Evolutionary conservation across 1,140 invertebrate species (phyloP).

Genomic region (Druon quercuslanigerum): DNA sequence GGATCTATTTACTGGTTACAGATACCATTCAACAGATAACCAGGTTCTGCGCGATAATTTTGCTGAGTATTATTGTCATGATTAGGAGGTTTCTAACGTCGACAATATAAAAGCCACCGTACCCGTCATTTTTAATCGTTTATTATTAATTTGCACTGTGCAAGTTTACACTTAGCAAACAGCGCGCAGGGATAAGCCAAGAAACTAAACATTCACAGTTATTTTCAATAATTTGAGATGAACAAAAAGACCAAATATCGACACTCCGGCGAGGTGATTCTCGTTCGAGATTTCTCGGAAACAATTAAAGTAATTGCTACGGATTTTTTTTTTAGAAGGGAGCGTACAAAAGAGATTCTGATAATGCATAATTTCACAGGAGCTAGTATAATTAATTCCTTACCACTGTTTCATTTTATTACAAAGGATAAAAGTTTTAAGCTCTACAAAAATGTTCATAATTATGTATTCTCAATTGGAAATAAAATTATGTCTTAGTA

Average conservation of each 20-base stretch:
- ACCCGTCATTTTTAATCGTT: slow-evolving; percentile 2
- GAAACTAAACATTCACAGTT: neutral
- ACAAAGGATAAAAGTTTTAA: no score
- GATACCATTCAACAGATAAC: slow-evolving; percentile 5
- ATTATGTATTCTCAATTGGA: no score
- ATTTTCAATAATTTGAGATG: neutral
- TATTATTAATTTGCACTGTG: neutral
- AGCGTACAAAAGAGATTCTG: slow-evolving; percentile 26
- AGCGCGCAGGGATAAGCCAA: neutral
- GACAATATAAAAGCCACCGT: slow-evolving; percentile 7
- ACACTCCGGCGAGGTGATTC: slow-evolving; percentile 11
- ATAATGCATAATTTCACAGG: slow-evolving; percentile 26
- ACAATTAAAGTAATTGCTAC: slow-evolving; percentile 22
- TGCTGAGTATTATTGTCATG: slow-evolving; percentile 6
- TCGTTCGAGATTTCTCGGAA: slow-evolving; percentile 3
- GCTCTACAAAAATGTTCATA: no score
- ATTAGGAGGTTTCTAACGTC: slow-evolving; percentile 18
- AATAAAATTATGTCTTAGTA: no score
- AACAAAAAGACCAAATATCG: neutral
- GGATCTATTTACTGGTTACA: neutral
- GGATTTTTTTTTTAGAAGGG: slow-evolving; percentile 13
- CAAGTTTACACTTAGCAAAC: slow-evolving; percentile 16
- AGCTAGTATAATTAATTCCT: slow-evolving; percentile 24
- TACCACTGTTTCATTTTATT: neutral
- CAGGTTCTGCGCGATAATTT: neutral